Conservation (phyloP, 1,140 invertebrate species). For the Procambarus clarkii region DNA sequence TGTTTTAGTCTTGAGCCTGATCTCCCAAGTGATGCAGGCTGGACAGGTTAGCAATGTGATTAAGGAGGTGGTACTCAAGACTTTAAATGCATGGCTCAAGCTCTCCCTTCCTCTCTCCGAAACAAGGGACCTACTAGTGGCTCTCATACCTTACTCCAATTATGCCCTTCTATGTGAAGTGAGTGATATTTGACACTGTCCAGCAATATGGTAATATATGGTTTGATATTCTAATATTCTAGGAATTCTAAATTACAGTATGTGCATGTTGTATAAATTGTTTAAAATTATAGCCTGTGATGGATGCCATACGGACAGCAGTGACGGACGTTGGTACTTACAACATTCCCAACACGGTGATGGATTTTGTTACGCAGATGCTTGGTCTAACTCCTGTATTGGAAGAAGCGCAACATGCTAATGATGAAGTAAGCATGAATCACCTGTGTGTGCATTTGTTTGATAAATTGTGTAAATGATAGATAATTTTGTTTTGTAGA, state of each 20-base stretch:
- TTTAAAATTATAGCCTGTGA: constrained; percentile 52
- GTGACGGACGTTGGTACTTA: constrained; percentile 67
- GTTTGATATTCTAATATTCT: background rate
- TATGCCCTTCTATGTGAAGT: constrained; percentile 71
- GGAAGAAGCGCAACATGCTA: constrained; percentile 68
- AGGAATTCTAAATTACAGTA: background rate
- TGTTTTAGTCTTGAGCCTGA: constrained; percentile 67
- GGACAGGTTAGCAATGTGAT: constrained; percentile 70
- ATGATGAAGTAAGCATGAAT: constrained; percentile 59
- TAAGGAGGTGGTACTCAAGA: constrained; percentile 70
- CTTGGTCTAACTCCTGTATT: constrained; percentile 64
- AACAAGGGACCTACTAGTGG: constrained; percentile 69
- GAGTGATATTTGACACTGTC: constrained; percentile 11
- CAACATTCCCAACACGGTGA: constrained; percentile 68
- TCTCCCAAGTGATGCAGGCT: constrained; percentile 70
- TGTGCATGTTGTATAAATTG: background rate
- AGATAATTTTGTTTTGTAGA: no score
- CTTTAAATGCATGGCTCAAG: constrained; percentile 69
- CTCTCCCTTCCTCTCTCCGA: constrained; percentile 70
- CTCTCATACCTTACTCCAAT: constrained; percentile 70
- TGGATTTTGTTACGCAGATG: constrained; percentile 71
- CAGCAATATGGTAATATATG: background rate
- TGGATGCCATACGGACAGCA: constrained; percentile 70
- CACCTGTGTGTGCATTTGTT: background rate
- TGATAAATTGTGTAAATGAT: background rate